Percentiles rank a stretch among this genome's conserved stretches.
phyloP scores from a whole-genome alignment of 2,113 vertebrate genomes.

The Nipponia nippon region DNA sequence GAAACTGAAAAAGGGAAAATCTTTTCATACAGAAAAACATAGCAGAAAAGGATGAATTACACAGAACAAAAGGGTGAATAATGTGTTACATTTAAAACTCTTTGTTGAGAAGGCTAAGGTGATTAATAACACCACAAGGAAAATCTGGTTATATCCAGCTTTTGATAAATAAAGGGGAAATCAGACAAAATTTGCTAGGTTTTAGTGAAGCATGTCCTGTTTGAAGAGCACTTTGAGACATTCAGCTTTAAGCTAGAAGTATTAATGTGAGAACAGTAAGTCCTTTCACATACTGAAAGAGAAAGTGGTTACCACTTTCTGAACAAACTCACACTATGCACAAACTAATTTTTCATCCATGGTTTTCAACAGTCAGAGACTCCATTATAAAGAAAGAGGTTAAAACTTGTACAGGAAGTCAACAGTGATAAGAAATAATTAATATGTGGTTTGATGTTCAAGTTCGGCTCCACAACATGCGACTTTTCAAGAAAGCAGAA shows the following conservation, averaged over 20 bases:
- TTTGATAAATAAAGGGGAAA: neutral
- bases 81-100: neutral
- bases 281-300: neutral
- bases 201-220: neutral
- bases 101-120: neutral
- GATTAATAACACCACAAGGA: neutral
- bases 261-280: neutral
- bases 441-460: neutral
- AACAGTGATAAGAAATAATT: neutral
- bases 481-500: neutral
- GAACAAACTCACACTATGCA: neutral
- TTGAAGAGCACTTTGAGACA: slow-evolving; percentile 31
- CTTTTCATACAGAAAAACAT: neutral
- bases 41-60: neutral
- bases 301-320: neutral
- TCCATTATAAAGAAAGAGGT: neutral
- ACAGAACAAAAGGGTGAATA: neutral
- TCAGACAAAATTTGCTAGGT: neutral
- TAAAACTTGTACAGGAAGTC: neutral
- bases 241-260: neutral
- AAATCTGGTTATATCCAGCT: neutral
- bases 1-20: neutral
- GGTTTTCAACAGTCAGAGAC: neutral
- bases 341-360: neutral
- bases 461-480: neutral